Base-by-base conservation (phyloP, 1,140 invertebrate genomes). In the Philotrypesis tridentata region DNA sequence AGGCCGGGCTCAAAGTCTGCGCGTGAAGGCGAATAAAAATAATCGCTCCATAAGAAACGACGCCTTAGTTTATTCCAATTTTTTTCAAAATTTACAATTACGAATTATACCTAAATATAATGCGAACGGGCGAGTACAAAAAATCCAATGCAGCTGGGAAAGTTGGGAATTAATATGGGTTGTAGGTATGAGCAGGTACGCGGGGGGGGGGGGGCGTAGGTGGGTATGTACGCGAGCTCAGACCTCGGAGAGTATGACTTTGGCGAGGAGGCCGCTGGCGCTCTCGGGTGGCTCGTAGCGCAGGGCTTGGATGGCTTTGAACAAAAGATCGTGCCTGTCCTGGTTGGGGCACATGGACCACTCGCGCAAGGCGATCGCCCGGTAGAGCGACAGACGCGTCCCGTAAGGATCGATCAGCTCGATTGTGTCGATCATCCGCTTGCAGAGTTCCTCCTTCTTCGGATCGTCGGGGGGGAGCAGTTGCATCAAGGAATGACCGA, bases 401-500 rank as follows among this genome's bases (percentile, higher is more conserved):
- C 94, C 94, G 55, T 94, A 92, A 3, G 95, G 95, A 91, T 96
- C 96, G 37, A 97, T 88, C 27, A 91, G 93, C 63, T 89, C 91
- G 0, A 94, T 95, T 2, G 95, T 93, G 8, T 92, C 89, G 74
- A 96, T 90, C 0, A 97, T 89, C 72, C 95, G 94, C 73, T 93
- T 92, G 82, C 96, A 96, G 86, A 96, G 93, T 60, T 93, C 93
- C 4, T 93, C 87, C 31, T 94, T 93, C 40, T 95, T 88, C 65
- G 93, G 92, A 80, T 95, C 93, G 33, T 93, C 91, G 0, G 92
- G 90, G 3, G 94, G 84, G 14, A 93, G 87, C 6, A 97, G 87
- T 86, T 97, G 96, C 25, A 97, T 92, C 48, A 97, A 89, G 0
- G 96, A 96, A 89, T 97, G 96, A 85, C 95, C 95, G 17, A 97